Percentiles rank a stretch among this genome's conserved stretches.
Conservation (phyloP, 2,113 vertebrate species). For the Aldabrachelys gigantea region DNA sequence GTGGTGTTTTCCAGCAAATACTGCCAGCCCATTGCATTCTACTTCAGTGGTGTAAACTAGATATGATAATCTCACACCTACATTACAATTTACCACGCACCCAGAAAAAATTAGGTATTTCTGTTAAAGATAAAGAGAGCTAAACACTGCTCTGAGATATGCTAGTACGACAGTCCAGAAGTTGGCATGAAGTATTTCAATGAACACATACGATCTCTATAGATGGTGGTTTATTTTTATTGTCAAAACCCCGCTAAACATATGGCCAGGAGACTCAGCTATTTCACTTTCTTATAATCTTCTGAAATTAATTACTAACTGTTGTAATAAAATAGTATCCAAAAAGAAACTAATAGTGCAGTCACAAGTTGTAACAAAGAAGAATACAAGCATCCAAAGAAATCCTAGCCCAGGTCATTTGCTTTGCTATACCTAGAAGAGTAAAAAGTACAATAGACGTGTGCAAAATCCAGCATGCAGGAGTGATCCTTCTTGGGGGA, state of each 20-base stretch:
- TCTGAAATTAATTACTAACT: slow-evolving; percentile 26
- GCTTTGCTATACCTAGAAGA: background rate
- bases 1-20: background rate
- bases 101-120: background rate
- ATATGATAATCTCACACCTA: background rate
- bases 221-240: background rate
- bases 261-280: slow-evolving; percentile 18
- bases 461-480: background rate
- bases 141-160: background rate
- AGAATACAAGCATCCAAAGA: background rate
- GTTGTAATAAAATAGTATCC: background rate
- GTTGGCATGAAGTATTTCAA: background rate
- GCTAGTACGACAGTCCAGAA: background rate
- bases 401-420: background rate
- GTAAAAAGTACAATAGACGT: slow-evolving; percentile 5
- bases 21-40: background rate
- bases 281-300: background rate
- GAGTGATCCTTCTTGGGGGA: slow-evolving; percentile 1
- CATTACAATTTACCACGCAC: background rate
- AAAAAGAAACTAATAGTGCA: background rate
- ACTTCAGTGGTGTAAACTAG: background rate
- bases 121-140: background rate
- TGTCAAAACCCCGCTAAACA: background rate
- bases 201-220: background rate
- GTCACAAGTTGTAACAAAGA: background rate